Base-by-base conservation (phyloP, 2,888 invertebrate species). In the Lasius platythorax region DNA sequence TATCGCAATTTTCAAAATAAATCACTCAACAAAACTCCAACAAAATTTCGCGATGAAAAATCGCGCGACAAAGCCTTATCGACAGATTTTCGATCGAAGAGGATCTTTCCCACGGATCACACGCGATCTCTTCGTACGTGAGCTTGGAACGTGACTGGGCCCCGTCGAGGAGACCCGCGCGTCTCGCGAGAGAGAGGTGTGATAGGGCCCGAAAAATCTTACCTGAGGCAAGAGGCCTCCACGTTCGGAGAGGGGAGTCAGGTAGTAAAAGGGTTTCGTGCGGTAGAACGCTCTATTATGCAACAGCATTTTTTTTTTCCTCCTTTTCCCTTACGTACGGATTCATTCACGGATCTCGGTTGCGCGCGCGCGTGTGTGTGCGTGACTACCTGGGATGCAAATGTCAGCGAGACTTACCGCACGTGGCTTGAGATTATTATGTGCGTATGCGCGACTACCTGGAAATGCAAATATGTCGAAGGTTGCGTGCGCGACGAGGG, bases 181-280 rank as follows among this genome's bases (percentile, higher is more conserved):
- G 87, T 91, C 92, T 94, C 93, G 87, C 90, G 91, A 92, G 94
- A 94, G 94, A 92, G 94, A 94, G 94, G 93, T 93, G 93, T 93
- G 93, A 94, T 93, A 93, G 93, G 91, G 88, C 90, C 92, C 87
- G 88, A 90, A 93, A 93, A 93, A 93, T 94, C 93, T 94, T 95
- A 95, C 95, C 95, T 95, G 94, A 93, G 92, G 91, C 92, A 88
- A 91, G 91, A 53, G 53, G 53, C 53, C 90, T 91, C 86, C 86
- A 87, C 87, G 79, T 91, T 61, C 58, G 85, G 83, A 78, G 94
- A 92, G 94, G 94, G 95, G 53, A 94, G 91, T 93, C 94, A 94
- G 93, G 94, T 94, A 93, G 91, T 88, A 91, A 94, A 94, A 93
- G 94, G 94, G 93, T 94, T 93, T 88, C 88, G 88, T 76, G 50